A percentile compares a stretch with the other conserved stretches of the same genome.
Evolutionary conservation across 2,797 vertebrate species (phyloP).

Genomic region (Parambassis ranga): DNA sequence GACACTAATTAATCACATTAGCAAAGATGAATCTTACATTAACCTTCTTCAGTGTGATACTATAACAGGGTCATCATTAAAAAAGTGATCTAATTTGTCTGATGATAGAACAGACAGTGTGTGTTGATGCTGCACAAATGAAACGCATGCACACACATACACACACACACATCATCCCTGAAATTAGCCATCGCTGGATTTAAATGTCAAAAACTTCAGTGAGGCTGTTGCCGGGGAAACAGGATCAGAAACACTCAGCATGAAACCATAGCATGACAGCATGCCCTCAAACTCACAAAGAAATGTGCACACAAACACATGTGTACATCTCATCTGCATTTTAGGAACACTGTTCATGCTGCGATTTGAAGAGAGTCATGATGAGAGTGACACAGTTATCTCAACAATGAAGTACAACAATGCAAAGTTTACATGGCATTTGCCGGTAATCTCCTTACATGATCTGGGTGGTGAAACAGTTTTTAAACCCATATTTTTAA

Average conservation of each 20-base stretch:
- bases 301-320: neutral
- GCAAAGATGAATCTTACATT: neutral
- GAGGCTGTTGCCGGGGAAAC: conserved; percentile 18
- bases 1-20: neutral
- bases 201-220: conserved; percentile 11
- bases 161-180: neutral
- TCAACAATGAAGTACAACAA: neutral
- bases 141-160: neutral
- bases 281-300: neutral
- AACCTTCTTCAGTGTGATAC: neutral
- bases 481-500: neutral
- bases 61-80: neutral
- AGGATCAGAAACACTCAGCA: conserved; percentile 8
- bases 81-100: neutral
- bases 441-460: neutral
- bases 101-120: neutral
- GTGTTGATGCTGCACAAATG: neutral
- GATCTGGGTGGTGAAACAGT: neutral
- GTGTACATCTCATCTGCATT: neutral
- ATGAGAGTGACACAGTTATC: neutral
- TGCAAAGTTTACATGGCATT: neutral
- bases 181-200: neutral
- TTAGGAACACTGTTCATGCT: neutral
- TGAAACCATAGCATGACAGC: neutral
- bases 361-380: neutral